phyloP scores from a whole-genome alignment of 2,113 vertebrate genomes.

The Pteronura brasiliensis region DNA sequence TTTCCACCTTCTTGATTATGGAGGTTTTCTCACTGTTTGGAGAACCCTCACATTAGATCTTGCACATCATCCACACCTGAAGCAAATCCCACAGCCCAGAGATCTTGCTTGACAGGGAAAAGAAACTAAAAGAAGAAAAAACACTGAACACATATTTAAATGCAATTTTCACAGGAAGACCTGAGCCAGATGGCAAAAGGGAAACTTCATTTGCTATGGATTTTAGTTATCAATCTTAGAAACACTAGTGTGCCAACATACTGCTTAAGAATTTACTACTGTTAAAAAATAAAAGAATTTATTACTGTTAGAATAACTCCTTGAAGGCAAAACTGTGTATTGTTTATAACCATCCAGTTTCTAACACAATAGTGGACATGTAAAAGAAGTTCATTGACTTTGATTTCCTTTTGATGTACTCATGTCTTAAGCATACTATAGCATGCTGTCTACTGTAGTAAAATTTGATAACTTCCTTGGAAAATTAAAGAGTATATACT shows the following conservation, averaged over 20 bases:
- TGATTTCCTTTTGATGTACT: constrained; percentile 3
- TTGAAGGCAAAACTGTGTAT: neutral
- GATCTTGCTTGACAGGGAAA: neutral
- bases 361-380: neutral
- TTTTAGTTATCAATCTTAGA: neutral
- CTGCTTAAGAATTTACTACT: neutral
- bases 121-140: neutral
- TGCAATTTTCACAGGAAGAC: neutral
- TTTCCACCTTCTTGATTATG: neutral
- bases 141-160: neutral
- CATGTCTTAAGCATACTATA: neutral
- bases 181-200: neutral
- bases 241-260: neutral
- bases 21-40: neutral
- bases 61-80: neutral
- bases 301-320: neutral
- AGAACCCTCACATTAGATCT: neutral
- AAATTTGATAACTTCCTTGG: neutral
- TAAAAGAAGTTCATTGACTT: neutral
- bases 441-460: neutral
- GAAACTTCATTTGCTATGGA: neutral
- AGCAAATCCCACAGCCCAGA: neutral
- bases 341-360: neutral
- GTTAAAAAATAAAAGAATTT: neutral
- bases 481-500: neutral